Conservation (phyloP, 2,797 vertebrate genomes). For the Peromyscus attwateri region DNA sequence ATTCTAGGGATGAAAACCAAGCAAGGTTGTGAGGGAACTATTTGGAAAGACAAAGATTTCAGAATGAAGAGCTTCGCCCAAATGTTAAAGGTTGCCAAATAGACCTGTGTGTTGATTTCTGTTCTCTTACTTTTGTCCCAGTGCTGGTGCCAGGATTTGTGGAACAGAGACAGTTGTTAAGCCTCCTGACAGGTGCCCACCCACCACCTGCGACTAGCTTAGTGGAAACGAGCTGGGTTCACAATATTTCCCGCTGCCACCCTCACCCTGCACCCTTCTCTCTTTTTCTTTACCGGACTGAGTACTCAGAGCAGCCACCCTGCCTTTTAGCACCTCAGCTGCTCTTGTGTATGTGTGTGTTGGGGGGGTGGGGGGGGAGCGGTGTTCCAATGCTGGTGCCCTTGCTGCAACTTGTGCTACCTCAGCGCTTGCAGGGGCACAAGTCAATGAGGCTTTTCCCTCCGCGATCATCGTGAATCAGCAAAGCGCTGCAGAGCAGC, state of each 20-base stretch:
- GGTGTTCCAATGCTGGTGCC: conserved; percentile 85
- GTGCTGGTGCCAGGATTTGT: background rate
- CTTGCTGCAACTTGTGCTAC: conserved; percentile 83
- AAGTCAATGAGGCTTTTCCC: conserved; percentile 87
- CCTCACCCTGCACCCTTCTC: conserved; percentile 48
- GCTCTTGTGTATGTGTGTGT: conserved; percentile 64
- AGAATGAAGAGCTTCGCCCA: conserved; percentile 56
- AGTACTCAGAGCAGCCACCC: conserved; percentile 81
- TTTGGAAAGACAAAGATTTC: conserved; percentile 64
- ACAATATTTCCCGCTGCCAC: conserved; percentile 25
- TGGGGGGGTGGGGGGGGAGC: conserved; percentile 65
- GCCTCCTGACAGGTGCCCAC: conserved; percentile 70
- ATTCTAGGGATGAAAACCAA: conserved; percentile 15
- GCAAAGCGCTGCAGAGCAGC: conserved; percentile 85
- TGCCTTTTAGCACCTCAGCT: conserved; percentile 84
- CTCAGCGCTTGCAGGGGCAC: conserved; percentile 83
- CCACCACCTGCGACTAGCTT: conserved; percentile 62
- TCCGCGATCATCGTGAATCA: conserved; percentile 88
- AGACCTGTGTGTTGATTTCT: conserved; percentile 51
- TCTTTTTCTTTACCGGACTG: conserved; percentile 79
- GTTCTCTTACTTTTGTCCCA: conserved; percentile 57
- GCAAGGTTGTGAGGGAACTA: conserved; percentile 28
- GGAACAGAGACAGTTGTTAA: conserved; percentile 48
- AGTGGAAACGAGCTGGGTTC: conserved; percentile 29
- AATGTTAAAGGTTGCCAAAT: conserved; percentile 63